These are phyloP conservation scores for Drosophila novamexicana DNA, from an alignment of 1,140 invertebrate genomes.

Conservation along the genomic window DNA sequence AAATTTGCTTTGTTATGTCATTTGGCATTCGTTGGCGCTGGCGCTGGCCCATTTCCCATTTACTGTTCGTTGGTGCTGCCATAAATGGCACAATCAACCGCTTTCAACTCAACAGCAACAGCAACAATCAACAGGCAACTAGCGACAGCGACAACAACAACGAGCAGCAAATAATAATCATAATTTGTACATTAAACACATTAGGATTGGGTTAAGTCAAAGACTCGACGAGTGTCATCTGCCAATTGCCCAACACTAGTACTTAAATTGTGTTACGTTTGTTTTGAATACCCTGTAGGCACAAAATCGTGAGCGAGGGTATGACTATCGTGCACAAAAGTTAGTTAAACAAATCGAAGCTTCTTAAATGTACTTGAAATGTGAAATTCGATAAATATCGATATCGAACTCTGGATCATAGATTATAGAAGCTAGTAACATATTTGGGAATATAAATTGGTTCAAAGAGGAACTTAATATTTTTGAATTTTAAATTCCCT, in stretches of 20 bases:
- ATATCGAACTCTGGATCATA: no score
- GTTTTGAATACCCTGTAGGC: not conserved
- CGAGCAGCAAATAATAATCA: slow-evolving; percentile 34
- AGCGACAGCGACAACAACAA: slow-evolving; percentile 13
- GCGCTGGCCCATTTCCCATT: slow-evolving; percentile 69
- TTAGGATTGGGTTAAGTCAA: slow-evolving; percentile 51
- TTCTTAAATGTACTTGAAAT: no score
- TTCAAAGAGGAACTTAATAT: no score
- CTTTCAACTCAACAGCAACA: slow-evolving; percentile 30
- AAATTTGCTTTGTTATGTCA: slow-evolving; percentile 69
- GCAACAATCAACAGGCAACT: slow-evolving; percentile 15
- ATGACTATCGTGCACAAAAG: not conserved
- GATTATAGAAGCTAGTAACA: no score
- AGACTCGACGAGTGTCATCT: slow-evolving; percentile 29
- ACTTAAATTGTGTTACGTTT: slow-evolving; percentile 58
- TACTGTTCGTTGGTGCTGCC: slow-evolving; percentile 48
- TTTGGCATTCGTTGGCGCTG: slow-evolving; percentile 46
- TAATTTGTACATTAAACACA: slow-evolving; percentile 80
- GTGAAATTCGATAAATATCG: no score
- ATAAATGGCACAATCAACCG: slow-evolving; percentile 73
- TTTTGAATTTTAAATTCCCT: no score
- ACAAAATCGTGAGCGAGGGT: not conserved
- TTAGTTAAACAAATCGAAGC: no score
- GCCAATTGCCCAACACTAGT: slow-evolving; percentile 51
- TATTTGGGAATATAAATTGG: no score